Conservation (phyloP, 1,140 invertebrate genomes). For the Geopemphigus sp. region DNA sequence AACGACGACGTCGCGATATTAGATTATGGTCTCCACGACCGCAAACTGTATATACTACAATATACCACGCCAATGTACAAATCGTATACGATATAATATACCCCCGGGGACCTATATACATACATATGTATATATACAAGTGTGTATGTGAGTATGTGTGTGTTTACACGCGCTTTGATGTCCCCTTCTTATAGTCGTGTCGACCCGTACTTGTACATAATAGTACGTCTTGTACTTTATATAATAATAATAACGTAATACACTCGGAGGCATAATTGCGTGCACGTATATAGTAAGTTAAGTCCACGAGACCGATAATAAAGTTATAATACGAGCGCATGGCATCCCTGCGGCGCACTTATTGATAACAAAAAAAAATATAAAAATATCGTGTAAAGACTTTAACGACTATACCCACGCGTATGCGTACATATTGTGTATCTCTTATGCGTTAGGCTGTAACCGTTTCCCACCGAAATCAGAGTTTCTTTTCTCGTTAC, state of each 20-base stretch:
- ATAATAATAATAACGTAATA: not conserved
- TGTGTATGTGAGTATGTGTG: too few species aligned
- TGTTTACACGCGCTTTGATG: not conserved
- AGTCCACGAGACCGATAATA: slow-evolving; percentile 11
- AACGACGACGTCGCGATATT: slow-evolving; percentile 30
- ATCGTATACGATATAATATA: not conserved
- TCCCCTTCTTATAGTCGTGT: not conserved
- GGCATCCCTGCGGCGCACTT: not conserved
- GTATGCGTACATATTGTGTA: too few species aligned
- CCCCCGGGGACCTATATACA: slow-evolving; percentile 13
- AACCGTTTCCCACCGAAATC: too few species aligned
- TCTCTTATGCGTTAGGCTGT: too few species aligned
- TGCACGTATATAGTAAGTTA: not conserved
- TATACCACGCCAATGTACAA: not conserved
- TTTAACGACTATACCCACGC: not conserved
- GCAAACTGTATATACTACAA: not conserved
- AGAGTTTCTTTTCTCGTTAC: too few species aligned
- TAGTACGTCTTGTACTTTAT: not conserved
- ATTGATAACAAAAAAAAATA: not conserved
- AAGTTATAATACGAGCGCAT: not conserved
- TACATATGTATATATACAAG: too few species aligned
- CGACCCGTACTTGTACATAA: not conserved
- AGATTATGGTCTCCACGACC: slow-evolving; percentile 12
- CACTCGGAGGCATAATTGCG: too few species aligned
- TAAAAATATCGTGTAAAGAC: not conserved